These are phyloP conservation scores for Drosophila sp. DNA, from an alignment of 1,140 invertebrate genomes.

Conservation along the genomic window DNA sequence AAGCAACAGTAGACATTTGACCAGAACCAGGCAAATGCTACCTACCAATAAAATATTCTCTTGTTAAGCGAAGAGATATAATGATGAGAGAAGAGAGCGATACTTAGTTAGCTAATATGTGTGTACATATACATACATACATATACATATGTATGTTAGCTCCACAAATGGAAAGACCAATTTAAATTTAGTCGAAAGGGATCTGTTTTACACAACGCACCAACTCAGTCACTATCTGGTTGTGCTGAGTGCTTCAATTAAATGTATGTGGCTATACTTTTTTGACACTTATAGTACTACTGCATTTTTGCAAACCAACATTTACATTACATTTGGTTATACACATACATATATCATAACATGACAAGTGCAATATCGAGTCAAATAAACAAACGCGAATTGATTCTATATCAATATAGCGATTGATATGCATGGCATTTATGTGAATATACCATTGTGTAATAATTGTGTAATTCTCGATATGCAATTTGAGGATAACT, in stretches of 20 bases:
- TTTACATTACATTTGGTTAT: no score
- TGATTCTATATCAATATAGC: no score
- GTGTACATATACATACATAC: no score
- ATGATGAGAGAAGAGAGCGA: constrained; percentile 15
- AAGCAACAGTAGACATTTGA: constrained; percentile 24
- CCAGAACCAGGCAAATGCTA: neutral
- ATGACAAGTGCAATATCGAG: neutral
- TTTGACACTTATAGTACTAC: neutral
- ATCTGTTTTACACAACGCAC: constrained; percentile 58
- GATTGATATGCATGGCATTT: neutral
- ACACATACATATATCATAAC: constrained; percentile 3
- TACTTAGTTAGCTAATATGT: neutral
- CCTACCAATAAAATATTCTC: constrained; percentile 13
- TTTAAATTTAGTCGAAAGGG: constrained; percentile 68
- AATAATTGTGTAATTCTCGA: constrained; percentile 33
- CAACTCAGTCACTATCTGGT: constrained; percentile 40
- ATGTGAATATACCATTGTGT: constrained; percentile 20
- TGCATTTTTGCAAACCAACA: no score
- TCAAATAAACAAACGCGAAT: neutral
- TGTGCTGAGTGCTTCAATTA: constrained; percentile 29
- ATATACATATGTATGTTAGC: neutral
- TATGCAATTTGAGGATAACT: neutral
- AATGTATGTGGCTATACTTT: constrained; percentile 38
- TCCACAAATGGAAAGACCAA: constrained; percentile 29
- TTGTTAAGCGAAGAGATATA: constrained; percentile 16